Evolutionary conservation across 2,113 vertebrate genomes (phyloP).

Genomic region (Pseudorhombus dupliciocellatus): DNA sequence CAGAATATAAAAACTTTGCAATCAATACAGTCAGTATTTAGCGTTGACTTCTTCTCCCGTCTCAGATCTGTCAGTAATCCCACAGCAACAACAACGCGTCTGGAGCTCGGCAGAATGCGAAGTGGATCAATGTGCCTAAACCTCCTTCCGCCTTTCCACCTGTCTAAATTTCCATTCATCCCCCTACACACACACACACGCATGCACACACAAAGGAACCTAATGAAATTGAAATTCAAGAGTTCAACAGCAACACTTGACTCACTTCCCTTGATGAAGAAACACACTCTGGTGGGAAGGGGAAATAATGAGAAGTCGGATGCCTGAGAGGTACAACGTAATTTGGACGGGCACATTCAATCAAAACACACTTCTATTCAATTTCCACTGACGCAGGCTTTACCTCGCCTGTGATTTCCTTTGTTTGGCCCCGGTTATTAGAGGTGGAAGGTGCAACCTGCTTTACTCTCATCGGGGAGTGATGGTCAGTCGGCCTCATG

Average conservation of each 20-base stretch:
- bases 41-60: too few relatives aligned
- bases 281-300: slow-evolving; percentile 59
- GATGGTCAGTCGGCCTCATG: slow-evolving; percentile 36
- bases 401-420: slow-evolving; percentile 63
- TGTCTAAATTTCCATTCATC: too few relatives aligned
- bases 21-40: too few relatives aligned
- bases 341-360: slow-evolving; percentile 78
- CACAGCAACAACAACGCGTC: background rate
- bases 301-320: slow-evolving; percentile 70
- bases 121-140: background rate
- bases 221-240: slow-evolving; percentile 60
- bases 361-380: slow-evolving; percentile 76
- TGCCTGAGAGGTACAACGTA: slow-evolving; percentile 69
- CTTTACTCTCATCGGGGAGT: slow-evolving; percentile 41
- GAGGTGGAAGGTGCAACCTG: slow-evolving; percentile 30
- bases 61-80: background rate
- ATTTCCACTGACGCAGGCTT: slow-evolving; percentile 57
- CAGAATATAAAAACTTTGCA: too few relatives aligned
- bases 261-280: slow-evolving; percentile 62
- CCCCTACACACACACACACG: too few relatives aligned
- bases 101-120: background rate
- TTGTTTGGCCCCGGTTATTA: slow-evolving; percentile 65
- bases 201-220: slow-evolving; percentile 15
- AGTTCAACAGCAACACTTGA: slow-evolving; percentile 60
- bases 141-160: slow-evolving; percentile 6